Percentiles rank a stretch among this genome's conserved stretches.
These are phyloP conservation scores for Drosophila gaucha DNA, from an alignment of 2,888 invertebrate genomes.

Conservation along the genomic window DNA sequence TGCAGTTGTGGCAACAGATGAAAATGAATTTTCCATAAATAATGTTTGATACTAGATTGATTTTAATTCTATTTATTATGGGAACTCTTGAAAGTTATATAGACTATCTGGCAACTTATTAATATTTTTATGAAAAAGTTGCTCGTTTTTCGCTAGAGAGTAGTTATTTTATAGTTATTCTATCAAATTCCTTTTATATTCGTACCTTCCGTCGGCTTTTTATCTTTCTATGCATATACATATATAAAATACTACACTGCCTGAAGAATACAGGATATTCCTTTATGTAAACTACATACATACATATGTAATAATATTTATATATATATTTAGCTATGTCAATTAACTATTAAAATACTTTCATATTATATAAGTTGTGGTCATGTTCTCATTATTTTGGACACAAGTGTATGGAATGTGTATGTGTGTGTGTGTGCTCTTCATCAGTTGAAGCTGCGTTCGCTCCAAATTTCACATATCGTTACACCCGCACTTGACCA, in stretches of 20 bases:
- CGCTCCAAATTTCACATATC: slow-evolving; percentile 41
- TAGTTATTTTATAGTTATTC: background rate
- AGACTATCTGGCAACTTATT: too few species aligned
- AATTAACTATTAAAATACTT: background rate
- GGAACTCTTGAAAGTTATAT: too few species aligned
- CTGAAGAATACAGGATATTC: too few species aligned
- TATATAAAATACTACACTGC: too few species aligned
- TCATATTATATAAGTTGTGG: background rate
- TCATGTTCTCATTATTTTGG: slow-evolving; percentile 1
- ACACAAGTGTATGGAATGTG: background rate
- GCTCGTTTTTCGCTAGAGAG: too few species aligned
- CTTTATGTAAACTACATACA: background rate
- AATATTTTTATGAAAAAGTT: too few species aligned
- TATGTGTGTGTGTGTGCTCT: background rate
- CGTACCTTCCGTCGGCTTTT: background rate
- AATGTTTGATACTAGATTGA: background rate
- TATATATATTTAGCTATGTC: background rate
- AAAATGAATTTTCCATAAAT: background rate
- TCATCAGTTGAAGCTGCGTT: slow-evolving; percentile 29
- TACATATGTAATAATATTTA: background rate
- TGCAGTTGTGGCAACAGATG: slow-evolving; percentile 7
- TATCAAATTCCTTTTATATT: background rate
- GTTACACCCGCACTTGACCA: slow-evolving; percentile 45
- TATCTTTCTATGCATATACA: too few species aligned
- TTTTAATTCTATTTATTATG: background rate